A percentile compares a stretch with the other conserved stretches of the same genome.
Conservation (phyloP, 2,888 invertebrate species). For the Calameuta filiformis region DNA sequence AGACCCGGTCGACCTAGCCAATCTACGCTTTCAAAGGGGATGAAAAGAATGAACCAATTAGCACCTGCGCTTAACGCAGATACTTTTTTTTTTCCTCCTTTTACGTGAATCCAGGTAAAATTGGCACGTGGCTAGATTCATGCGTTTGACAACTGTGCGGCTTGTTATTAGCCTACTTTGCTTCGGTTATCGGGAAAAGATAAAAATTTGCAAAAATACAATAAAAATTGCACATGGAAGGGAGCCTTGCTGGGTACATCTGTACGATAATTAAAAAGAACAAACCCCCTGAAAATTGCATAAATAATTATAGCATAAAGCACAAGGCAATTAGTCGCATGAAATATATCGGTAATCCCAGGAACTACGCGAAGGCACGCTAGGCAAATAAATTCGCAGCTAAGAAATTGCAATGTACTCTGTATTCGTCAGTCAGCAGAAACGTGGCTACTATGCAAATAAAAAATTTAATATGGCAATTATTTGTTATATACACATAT, state of each 20-base stretch:
- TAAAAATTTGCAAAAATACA: not conserved
- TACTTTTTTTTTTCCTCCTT: not conserved
- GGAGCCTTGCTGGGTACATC: not conserved
- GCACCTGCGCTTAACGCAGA: not conserved
- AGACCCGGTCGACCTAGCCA: constrained; percentile 4
- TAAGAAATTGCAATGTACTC: not conserved
- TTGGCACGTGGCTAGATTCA: not conserved
- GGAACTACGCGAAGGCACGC: not conserved
- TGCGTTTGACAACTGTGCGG: not conserved
- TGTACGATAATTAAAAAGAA: not conserved
- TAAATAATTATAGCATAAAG: not conserved
- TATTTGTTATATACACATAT: not conserved
- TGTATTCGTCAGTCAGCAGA: not conserved
- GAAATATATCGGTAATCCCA: not conserved
- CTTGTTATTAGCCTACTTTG: not conserved
- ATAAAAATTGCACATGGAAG: not conserved
- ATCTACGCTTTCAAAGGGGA: constrained; percentile 2
- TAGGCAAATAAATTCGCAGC: not conserved
- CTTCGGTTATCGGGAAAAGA: not conserved
- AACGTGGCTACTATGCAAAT: not conserved
- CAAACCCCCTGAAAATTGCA: not conserved
- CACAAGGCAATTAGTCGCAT: not conserved
- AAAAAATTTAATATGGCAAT: not conserved
- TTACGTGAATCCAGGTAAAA: not conserved
- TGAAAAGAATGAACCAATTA: constrained; percentile 9